Conservation (phyloP, 2,888 invertebrate species). For the Heliconius charithonia region DNA sequence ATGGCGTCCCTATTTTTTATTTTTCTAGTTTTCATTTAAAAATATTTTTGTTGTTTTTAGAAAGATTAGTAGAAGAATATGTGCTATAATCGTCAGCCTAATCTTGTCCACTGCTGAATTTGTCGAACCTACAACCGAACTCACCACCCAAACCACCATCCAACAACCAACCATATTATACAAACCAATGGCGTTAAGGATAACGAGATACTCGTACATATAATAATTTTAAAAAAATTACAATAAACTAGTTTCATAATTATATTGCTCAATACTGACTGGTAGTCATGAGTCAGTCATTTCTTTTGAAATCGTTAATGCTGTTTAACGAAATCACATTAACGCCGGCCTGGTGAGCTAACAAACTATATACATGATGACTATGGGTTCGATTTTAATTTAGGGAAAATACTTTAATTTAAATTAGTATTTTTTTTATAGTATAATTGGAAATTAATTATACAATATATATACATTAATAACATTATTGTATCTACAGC, state of each 20-base stretch:
- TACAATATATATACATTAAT: no score
- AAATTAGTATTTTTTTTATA: not conserved
- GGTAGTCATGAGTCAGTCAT: conserved; percentile 8
- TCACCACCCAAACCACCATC: no score
- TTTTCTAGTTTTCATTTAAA: no score
- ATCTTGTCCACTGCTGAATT: no score
- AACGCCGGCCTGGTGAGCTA: not conserved
- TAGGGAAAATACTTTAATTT: not conserved
- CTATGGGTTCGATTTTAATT: not conserved
- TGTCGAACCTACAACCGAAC: no score
- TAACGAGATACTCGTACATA: not conserved
- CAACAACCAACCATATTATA: no score
- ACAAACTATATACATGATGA: not conserved
- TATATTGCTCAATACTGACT: not conserved
- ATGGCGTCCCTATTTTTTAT: not conserved
- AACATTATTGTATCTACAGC: no score
- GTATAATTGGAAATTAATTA: no score
- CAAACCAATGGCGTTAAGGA: not conserved
- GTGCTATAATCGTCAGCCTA: no score
- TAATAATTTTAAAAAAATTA: conserved; percentile 10
- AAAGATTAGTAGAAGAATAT: no score
- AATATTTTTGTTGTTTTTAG: no score
- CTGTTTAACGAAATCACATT: not conserved
- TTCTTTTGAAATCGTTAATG: not conserved
- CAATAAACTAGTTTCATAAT: conserved; percentile 2